These are phyloP conservation scores for Forbesichthys agassizii DNA, from an alignment of 2,113 vertebrate species.

Conservation along the genomic window DNA sequence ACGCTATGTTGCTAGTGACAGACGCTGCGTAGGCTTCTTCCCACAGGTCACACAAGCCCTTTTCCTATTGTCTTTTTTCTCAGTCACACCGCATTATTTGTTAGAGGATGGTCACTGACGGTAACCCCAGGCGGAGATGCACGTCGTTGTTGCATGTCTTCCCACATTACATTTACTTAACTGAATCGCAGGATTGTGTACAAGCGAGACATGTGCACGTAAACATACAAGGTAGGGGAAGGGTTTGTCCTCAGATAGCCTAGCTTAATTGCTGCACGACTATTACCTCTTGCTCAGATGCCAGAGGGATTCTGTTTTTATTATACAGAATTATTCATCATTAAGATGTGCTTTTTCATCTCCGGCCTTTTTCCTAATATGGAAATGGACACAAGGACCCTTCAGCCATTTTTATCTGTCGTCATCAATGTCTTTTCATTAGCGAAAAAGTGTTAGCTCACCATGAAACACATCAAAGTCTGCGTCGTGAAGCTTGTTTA, in stretches of 20 bases:
- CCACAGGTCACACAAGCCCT: slow-evolving; percentile 75
- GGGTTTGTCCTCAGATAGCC: slow-evolving; percentile 49
- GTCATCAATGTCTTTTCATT: slow-evolving; percentile 39
- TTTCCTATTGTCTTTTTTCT: slow-evolving; percentile 67
- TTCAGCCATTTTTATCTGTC: slow-evolving; percentile 37
- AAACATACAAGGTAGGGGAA: too few relatives aligned
- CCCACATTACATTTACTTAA: slow-evolving; percentile 69
- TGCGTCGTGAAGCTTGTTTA: not conserved
- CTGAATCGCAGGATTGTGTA: slow-evolving; percentile 32
- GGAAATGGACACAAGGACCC: slow-evolving; percentile 25
- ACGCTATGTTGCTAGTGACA: slow-evolving; percentile 63
- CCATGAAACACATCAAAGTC: slow-evolving; percentile 5
- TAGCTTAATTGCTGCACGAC: slow-evolving; percentile 75
- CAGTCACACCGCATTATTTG: slow-evolving; percentile 65
- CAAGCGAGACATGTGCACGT: not conserved
- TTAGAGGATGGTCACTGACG: slow-evolving; percentile 64
- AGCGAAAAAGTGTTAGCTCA: slow-evolving; percentile 17
- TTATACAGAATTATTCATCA: slow-evolving; percentile 73
- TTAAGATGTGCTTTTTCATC: slow-evolving; percentile 67
- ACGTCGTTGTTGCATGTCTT: slow-evolving; percentile 70
- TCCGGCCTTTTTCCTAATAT: slow-evolving; percentile 50
- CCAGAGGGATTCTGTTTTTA: slow-evolving; percentile 68
- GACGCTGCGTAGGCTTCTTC: slow-evolving; percentile 63
- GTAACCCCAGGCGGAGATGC: slow-evolving; percentile 70
- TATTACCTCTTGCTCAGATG: slow-evolving; percentile 70